Base-by-base conservation (phyloP, 2,888 invertebrate species). In the Eupithecia abbreviata region DNA sequence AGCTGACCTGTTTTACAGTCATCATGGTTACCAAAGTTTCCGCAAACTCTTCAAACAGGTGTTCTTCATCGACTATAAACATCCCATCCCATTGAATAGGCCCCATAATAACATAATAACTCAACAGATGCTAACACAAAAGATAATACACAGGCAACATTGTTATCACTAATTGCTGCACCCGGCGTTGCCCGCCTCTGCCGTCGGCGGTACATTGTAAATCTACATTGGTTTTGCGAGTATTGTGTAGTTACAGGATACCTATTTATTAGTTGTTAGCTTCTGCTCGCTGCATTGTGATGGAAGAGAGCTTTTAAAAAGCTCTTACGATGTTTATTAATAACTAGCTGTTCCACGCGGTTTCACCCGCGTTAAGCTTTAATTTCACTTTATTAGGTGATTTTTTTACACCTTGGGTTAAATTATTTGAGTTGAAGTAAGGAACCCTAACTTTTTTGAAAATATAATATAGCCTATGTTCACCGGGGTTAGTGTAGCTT, bases 111-210 rank as follows among this genome's bases (percentile, higher is more conserved):
- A 81, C 81, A 79, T 80, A 80, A 81, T 81, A 88, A 87, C 83
- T 87, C 77, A 83, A 71, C 82, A 84, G 87, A 88, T 87, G 84
- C 67, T 89, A 88, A 88, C 87, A 86, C 85, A 83, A 84, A 82
- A 86, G 90, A 89, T 91, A 86, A 79, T 80, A 86, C 85, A 87
- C 88, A 89, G 86, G 89, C 86, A 88, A 89, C 87, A 91, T 91
- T 91, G 91, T 91, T 88, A 86, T 79, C 83, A 85, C 90, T 91
- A 91, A 91, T 91, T 89, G 88, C 86, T 80, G 91, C 91, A 90
- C 90, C 91, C 86, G 90, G 88, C 82, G 83, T 84, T 87, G 85
- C 89, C 90, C 88, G 88, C 88, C 84, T 84, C 71, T 77, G 88
- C 90, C 87, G 72, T 43, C 62, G 85, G 90, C 88, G 79, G 75